A percentile compares a stretch with the other conserved stretches of the same genome.
These are phyloP conservation scores for Choristoneura rosaceana DNA, from an alignment of 2,888 invertebrate species.

Conservation along the genomic window DNA sequence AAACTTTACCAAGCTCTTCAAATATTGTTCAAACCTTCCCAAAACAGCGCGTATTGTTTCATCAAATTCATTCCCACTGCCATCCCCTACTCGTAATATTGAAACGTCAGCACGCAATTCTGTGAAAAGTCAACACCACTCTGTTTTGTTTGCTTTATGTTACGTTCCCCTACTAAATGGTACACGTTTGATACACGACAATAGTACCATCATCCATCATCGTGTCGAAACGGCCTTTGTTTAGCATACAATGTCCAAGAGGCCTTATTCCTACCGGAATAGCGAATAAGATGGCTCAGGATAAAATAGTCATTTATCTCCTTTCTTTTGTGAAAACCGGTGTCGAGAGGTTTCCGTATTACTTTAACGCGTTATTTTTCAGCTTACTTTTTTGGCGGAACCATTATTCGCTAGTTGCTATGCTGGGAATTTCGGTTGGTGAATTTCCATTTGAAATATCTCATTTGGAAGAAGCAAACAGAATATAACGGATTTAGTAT, in stretches of 20 bases:
- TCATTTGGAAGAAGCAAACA: not conserved
- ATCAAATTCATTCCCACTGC: not conserved
- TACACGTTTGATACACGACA: slow-evolving; percentile 55
- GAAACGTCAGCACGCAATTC: slow-evolving; percentile 12
- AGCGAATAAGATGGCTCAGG: slow-evolving; percentile 56
- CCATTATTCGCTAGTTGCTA: slow-evolving; percentile 31
- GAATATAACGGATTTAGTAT: not conserved
- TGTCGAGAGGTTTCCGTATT: slow-evolving; percentile 46
- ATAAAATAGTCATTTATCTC: slow-evolving; percentile 65
- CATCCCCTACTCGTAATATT: slow-evolving; percentile 18
- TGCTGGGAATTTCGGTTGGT: not conserved
- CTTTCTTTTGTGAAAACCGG: slow-evolving; percentile 49
- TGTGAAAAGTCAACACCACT: slow-evolving; percentile 21
- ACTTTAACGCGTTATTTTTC: slow-evolving; percentile 47
- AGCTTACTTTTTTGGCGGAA: slow-evolving; percentile 32
- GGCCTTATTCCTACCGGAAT: slow-evolving; percentile 54
- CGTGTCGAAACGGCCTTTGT: slow-evolving; percentile 60
- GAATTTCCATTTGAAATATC: not conserved
- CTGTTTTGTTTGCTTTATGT: slow-evolving; percentile 33
- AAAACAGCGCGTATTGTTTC: not conserved
- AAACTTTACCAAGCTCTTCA: not conserved
- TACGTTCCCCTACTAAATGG: slow-evolving; percentile 40
- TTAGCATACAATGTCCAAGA: slow-evolving; percentile 60
- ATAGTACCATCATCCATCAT: slow-evolving; percentile 61
- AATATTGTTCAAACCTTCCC: not conserved